A percentile compares a stretch with the other conserved stretches of the same genome.
Conservation (phyloP, 2,113 vertebrate species). For the Amphilophus citrinellus region DNA sequence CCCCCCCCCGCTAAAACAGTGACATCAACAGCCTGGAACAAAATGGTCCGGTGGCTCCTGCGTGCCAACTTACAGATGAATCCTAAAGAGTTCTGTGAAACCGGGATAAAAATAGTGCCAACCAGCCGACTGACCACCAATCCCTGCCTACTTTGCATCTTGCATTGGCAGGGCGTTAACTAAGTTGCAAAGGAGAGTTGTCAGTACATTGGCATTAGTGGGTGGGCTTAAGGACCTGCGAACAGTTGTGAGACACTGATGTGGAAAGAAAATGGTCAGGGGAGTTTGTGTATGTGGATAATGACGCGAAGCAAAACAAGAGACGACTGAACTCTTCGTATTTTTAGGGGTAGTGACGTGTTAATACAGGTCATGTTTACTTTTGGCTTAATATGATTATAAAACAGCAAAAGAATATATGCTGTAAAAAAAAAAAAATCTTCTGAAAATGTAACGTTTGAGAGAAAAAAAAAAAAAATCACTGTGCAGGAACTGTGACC, state of each 20-base stretch:
- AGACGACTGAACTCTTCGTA: neutral
- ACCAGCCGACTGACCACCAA: slow-evolving; percentile 44
- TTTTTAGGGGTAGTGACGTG: neutral
- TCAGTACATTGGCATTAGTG: slow-evolving; percentile 58
- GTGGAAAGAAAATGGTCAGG: slow-evolving; percentile 63
- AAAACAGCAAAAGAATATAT: neutral
- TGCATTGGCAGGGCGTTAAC: slow-evolving; percentile 47
- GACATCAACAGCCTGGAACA: slow-evolving; percentile 72
- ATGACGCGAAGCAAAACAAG: neutral
- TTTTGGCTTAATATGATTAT: neutral
- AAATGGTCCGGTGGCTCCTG: slow-evolving; percentile 30
- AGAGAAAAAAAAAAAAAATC: neutral
- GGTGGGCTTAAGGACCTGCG: slow-evolving; percentile 63
- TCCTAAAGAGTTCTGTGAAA: slow-evolving; percentile 87
- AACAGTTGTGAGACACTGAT: slow-evolving; percentile 69
- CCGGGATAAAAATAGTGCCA: slow-evolving; percentile 90
- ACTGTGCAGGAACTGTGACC: neutral
- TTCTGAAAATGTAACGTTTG: neutral
- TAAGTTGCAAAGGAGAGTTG: slow-evolving; percentile 55
- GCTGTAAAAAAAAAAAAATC: neutral
- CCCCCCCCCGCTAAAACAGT: slow-evolving; percentile 37
- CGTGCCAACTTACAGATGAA: slow-evolving; percentile 67
- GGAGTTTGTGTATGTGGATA: slow-evolving; percentile 16
- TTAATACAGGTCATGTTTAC: neutral
- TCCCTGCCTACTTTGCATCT: slow-evolving; percentile 53